A percentile compares a stretch with the other conserved stretches of the same genome.
Conservation (phyloP, 2,113 vertebrate genomes). For the Recurvirostra avosetta region DNA sequence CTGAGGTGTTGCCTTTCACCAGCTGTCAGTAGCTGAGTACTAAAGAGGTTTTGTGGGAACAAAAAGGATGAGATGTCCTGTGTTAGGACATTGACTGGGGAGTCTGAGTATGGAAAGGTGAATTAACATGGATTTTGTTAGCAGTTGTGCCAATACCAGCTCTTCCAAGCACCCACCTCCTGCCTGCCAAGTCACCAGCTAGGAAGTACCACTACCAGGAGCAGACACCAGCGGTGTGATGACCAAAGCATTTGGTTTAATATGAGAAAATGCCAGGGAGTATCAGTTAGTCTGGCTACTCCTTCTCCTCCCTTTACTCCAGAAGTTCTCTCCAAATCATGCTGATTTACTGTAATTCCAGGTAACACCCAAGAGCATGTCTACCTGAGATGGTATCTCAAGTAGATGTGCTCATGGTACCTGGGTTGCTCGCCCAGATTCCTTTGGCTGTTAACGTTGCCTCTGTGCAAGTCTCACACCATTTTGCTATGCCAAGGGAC, state of each 20-base stretch:
- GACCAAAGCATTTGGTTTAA: neutral
- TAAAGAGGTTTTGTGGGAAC: neutral
- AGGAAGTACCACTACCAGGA: neutral
- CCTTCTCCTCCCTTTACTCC: neutral
- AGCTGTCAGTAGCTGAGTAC: neutral
- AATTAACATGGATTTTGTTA: neutral
- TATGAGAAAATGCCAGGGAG: neutral
- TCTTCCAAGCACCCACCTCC: neutral
- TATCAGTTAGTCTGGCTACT: neutral
- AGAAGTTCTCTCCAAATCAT: neutral
- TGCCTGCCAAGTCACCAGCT: neutral
- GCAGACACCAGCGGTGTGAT: neutral
- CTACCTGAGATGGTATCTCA: neutral
- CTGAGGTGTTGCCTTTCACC: neutral
- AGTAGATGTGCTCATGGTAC: no score
- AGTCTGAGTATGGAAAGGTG: neutral
- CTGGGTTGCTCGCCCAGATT: neutral
- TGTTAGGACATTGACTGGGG: neutral
- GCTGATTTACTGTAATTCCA: neutral
- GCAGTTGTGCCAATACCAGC: neutral
- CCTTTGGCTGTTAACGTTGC: neutral
- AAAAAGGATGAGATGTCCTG: neutral
- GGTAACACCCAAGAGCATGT: neutral
- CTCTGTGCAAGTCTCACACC: neutral
- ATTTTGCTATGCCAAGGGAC: rapidly evolving